Percentiles rank a stretch among this genome's conserved stretches.
Conservation (phyloP, 30 jellyfish, hydroid and myxozoan genomes). For the Clytia hemisphaerica region DNA sequence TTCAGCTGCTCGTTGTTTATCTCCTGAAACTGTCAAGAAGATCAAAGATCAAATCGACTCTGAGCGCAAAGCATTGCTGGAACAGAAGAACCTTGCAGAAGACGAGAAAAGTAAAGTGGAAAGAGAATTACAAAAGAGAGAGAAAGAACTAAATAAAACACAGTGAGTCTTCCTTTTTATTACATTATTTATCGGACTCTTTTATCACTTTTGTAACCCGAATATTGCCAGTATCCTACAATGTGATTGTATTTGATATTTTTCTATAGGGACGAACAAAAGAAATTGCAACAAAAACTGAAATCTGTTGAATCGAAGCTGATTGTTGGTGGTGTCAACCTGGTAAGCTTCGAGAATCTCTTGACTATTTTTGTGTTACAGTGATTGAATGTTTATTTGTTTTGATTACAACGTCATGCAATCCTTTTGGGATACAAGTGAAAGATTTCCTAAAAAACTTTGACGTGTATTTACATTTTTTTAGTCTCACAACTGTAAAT, state of each 20-base stretch:
- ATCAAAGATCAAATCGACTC: conserved; percentile 67
- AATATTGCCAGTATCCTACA: background rate
- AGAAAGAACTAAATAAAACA: conserved; percentile 56
- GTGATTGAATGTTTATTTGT: background rate
- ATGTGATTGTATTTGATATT: background rate
- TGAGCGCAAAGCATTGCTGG: conserved; percentile 60
- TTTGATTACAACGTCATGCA: background rate
- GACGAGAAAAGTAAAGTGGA: conserved; percentile 83
- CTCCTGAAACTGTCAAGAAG: conserved; percentile 65
- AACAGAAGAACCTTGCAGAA: conserved; percentile 75
- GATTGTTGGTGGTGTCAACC: conserved; percentile 93
- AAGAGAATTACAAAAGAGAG: conserved; percentile 60
- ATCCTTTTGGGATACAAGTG: background rate
- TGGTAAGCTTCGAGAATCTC: conserved; percentile 44
- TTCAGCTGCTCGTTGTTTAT: conserved; percentile 46
- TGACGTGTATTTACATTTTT: background rate
- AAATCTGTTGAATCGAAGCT: conserved; percentile 85
- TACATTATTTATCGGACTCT: background rate
- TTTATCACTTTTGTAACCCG: background rate
- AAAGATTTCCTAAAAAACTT: background rate
- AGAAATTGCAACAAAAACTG: conserved; percentile 70
- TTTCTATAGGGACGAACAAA: conserved; percentile 68
- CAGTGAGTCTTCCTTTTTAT: conserved; percentile 45
- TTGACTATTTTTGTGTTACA: background rate
- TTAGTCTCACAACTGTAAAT: background rate